A percentile compares a stretch with the other conserved stretches of the same genome.
Conservation (phyloP, 2,888 invertebrate species). For the Sarcophaga rosellei region DNA sequence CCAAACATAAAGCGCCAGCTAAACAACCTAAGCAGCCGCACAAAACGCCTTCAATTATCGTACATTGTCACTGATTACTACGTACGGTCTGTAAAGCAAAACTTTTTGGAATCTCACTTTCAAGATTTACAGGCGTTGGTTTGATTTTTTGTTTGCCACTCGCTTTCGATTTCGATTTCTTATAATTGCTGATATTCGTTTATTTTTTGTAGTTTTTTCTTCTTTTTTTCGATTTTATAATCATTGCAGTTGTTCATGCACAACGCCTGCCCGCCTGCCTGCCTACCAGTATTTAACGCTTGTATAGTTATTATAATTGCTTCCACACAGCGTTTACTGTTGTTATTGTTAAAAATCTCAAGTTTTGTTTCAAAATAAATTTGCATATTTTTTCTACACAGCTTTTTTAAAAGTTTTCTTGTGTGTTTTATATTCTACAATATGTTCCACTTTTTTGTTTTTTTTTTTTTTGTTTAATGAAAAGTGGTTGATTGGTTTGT, state of each 20-base stretch:
- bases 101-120: neutral
- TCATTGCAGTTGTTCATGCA: slow-evolving; percentile 2
- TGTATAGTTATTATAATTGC: neutral
- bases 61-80: neutral
- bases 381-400: slow-evolving; percentile 35
- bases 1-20: neutral
- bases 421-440: slow-evolving; percentile 18
- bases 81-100: neutral
- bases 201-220: neutral
- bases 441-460: neutral
- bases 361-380: slow-evolving; percentile 7
- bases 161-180: neutral
- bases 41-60: neutral
- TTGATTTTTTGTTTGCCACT: neutral
- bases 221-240: slow-evolving; percentile 7
- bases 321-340: neutral
- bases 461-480: neutral
- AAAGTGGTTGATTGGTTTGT: slow-evolving; percentile 28
- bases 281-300: neutral
- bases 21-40: neutral
- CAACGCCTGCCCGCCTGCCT: neutral
- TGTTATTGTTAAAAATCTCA: too few relatives aligned
- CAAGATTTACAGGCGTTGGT: neutral
- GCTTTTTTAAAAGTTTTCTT: neutral
- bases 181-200: neutral